These are phyloP conservation scores for Orcinus orca DNA, from an alignment of 2,113 vertebrate species.

Conservation along the genomic window DNA sequence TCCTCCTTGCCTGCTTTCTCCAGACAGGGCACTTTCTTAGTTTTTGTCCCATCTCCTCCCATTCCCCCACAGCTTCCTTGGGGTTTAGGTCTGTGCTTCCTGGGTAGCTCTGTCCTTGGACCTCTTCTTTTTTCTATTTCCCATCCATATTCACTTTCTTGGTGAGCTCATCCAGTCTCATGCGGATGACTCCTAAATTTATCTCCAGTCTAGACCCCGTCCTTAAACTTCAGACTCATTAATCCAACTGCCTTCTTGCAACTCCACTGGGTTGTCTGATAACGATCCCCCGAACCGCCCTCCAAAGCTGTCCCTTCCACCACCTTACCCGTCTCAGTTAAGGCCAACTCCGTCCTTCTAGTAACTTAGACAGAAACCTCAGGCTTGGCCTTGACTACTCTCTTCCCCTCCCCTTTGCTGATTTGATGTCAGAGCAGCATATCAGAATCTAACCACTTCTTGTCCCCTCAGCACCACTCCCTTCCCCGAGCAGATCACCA, in stretches of 20 bases:
- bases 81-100: not conserved
- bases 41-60: not conserved
- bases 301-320: not conserved
- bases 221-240: constrained; percentile 21
- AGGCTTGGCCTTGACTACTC: no score
- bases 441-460: not conserved
- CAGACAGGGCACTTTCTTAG: not conserved
- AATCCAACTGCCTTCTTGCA: not conserved
- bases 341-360: not conserved
- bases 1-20: not conserved
- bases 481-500: not conserved
- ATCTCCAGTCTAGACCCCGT: not conserved
- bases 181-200: not conserved
- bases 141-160: not conserved
- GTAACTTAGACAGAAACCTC: not conserved
- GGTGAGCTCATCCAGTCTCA: not conserved
- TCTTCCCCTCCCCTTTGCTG: not conserved
- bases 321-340: not conserved
- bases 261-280: not conserved
- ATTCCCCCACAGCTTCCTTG: not conserved
- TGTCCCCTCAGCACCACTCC: not conserved
- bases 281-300: not conserved
- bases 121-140: not conserved
- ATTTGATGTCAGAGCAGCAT: not conserved
- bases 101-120: not conserved